phyloP scores from a whole-genome alignment of 2,797 vertebrate species.

The Xenentodon cancila region DNA sequence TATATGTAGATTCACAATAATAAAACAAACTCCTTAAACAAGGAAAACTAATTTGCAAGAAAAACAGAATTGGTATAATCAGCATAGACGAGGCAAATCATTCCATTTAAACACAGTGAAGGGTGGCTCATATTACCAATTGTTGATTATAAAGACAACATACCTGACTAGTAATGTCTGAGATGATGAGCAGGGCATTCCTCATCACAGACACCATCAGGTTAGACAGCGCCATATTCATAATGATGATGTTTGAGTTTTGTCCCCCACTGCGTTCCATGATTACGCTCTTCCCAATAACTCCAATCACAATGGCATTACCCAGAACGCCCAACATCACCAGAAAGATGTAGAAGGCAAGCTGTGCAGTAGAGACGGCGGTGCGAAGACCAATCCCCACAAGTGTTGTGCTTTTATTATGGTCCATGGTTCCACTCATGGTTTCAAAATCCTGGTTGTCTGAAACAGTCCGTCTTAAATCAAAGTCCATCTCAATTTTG shows the following conservation, averaged over 20 bases:
- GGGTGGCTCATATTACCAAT: not conserved
- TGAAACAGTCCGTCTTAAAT: conserved; percentile 9
- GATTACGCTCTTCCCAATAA: conserved; percentile 75
- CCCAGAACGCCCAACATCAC: conserved; percentile 80
- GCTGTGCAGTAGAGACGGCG: conserved; percentile 54
- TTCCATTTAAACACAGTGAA: not conserved
- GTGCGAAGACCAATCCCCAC: conserved; percentile 61
- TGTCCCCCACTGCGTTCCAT: conserved; percentile 53
- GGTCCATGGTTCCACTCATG: not conserved
- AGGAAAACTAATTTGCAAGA: not conserved
- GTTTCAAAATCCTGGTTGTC: not conserved
- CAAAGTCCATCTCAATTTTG: conserved; percentile 11
- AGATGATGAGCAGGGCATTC: conserved; percentile 79
- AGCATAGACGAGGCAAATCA: not conserved
- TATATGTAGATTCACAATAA: not conserved
- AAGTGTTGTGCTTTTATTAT: not conserved
- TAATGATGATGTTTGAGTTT: conserved; percentile 82
- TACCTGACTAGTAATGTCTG: conserved; percentile 80
- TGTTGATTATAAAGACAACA: not conserved
- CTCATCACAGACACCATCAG: conserved; percentile 81
- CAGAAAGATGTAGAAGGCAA: conserved; percentile 73
- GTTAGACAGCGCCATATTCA: conserved; percentile 85
- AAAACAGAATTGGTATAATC: not conserved
- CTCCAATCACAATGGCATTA: conserved; percentile 73
- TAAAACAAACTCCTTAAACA: not conserved